phyloP scores from a whole-genome alignment of 2,888 invertebrate species.

The Drosophila anomelani region DNA sequence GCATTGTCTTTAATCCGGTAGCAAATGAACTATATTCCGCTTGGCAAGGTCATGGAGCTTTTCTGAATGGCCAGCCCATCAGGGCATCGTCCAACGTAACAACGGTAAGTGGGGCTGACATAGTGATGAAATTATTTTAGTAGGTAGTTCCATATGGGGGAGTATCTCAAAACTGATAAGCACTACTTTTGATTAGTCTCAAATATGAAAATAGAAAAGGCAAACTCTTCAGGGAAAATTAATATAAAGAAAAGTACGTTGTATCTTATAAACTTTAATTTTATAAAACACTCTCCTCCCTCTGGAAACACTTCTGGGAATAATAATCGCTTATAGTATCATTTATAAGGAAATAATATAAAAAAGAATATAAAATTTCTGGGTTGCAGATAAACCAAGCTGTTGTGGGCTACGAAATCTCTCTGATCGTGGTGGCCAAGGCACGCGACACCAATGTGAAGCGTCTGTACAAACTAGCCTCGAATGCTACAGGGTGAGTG shows the following conservation, averaged over 20 bases:
- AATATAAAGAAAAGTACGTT: background rate
- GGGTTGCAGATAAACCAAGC: conserved; percentile 81
- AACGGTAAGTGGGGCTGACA: conserved; percentile 70
- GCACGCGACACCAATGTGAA: conserved; percentile 84
- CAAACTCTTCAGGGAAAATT: no score
- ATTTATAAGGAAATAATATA: background rate
- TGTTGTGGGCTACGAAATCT: conserved; percentile 82
- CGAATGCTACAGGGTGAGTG: conserved; percentile 77
- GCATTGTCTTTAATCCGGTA: conserved; percentile 91
- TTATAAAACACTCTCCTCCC: background rate
- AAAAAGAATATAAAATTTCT: background rate
- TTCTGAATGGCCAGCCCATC: conserved; percentile 89
- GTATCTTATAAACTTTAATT: background rate
- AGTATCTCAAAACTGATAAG: conserved; percentile 21
- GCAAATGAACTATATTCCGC: conserved; percentile 90
- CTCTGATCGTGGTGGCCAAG: conserved; percentile 76
- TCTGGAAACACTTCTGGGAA: background rate
- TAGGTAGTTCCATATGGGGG: background rate
- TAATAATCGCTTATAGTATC: background rate
- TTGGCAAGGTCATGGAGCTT: conserved; percentile 90
- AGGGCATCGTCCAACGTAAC: conserved; percentile 80
- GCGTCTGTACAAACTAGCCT: conserved; percentile 82
- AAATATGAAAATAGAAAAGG: background rate
- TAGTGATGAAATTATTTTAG: conserved; percentile 12
- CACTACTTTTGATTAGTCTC: background rate